Conservation (phyloP, 2,113 vertebrate species). For the Engraulis encrasicolus region DNA sequence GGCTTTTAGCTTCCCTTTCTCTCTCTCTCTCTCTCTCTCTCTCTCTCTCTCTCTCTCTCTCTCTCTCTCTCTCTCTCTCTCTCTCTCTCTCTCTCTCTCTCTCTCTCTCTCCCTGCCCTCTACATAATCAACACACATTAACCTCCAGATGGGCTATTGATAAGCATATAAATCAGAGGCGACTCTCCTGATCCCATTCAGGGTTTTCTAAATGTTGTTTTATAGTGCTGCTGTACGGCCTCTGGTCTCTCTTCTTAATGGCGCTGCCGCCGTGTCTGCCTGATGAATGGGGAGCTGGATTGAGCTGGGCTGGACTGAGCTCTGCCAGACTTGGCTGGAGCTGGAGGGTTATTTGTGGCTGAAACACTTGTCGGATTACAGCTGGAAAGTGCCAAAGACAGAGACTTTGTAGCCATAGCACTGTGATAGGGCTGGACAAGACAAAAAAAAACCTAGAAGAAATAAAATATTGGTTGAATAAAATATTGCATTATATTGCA, state of each 20-base stretch:
- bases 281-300: not conserved
- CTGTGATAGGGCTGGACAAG: too few relatives aligned
- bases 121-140: not conserved
- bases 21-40: not conserved
- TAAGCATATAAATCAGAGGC: not conserved
- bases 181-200: not conserved
- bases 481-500: too few relatives aligned
- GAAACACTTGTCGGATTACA: not conserved
- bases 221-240: too few relatives aligned
- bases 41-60: conserved; percentile 3
- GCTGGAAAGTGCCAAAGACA: not conserved
- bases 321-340: not conserved
- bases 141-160: not conserved
- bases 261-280: not conserved
- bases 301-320: not conserved
- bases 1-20: not conserved
- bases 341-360: not conserved
- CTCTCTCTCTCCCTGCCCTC: not conserved
- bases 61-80: not conserved
- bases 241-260: too few relatives aligned
- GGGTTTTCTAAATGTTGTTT: not conserved
- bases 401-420: too few relatives aligned
- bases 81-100: not conserved
- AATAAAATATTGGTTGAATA: too few relatives aligned
- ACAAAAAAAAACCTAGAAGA: too few relatives aligned